Conservation (phyloP, 2,113 vertebrate species). For the Dipodomys stephensi region DNA sequence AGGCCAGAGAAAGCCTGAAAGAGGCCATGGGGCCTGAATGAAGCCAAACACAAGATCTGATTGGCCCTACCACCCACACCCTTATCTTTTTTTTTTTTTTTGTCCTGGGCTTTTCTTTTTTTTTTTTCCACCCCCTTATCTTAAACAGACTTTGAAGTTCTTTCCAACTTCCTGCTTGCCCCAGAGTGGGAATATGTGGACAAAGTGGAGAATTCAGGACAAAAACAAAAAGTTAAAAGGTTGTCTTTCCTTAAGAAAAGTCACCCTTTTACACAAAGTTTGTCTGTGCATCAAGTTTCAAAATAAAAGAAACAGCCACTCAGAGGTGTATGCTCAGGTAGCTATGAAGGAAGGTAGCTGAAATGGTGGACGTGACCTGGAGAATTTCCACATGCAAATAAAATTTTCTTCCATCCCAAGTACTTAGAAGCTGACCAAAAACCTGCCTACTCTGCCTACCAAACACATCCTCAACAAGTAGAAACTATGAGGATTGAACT, state of each 20-base stretch:
- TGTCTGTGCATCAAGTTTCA: background rate
- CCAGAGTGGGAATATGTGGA: background rate
- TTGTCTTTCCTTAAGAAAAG: background rate
- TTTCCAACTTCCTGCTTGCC: background rate
- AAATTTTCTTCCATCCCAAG: no score
- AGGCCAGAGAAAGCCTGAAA: background rate
- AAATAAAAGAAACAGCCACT: background rate
- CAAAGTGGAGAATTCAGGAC: background rate
- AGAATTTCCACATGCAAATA: background rate
- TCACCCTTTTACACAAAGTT: background rate
- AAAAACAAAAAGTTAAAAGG: background rate
- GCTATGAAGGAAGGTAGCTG: rapidly evolving
- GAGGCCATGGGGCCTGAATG: background rate
- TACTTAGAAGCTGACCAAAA: background rate
- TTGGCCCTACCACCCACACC: no score
- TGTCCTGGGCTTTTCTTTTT: no score
- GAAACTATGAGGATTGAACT: no score
- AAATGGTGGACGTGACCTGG: background rate
- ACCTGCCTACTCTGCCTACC: no score
- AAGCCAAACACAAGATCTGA: background rate
- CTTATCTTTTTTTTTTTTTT: no score
- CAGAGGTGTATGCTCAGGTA: background rate
- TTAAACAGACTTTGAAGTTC: background rate
- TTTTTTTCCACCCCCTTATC: no score
- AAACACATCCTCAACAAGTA: no score